Evolutionary conservation across 2,888 invertebrate genomes (phyloP), one percentile per base, ranked within the genome.

Genomic region (Luperina testacea): DNA sequence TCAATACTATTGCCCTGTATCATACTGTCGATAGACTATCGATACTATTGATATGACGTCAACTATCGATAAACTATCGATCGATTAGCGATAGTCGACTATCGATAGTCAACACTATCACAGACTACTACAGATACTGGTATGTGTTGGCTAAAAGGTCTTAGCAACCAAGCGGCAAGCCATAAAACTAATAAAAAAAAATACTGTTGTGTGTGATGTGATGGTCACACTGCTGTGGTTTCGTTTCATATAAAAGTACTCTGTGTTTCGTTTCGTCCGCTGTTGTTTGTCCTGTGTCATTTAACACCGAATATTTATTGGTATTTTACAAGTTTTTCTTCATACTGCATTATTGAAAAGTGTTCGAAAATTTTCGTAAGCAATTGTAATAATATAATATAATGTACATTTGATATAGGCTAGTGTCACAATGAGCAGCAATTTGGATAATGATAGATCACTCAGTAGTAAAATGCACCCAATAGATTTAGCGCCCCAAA

Each of bases 371-470:
- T 70, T 59, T 57, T 65, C 24, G 48, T 24, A 70, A 71, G 51
- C 57, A 53, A 63, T 75, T 73, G 45, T 75, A 48, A 51, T 71
- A 13, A 17, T 48, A 15, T 57, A 57, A 48, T 65, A 76, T 75
- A 73, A 84, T 85, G 80, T 53, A 70, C 69, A n/a, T 53, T 82
- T 81, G 65, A 72, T 70, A 38, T 27, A 79, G 65, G 65, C 45
- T 71, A 73, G 70, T 81, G 71, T 88, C 90, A 95, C 90, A 92
- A 97, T 97, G 97, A 97, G 94, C 90, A 94, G 92, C 88, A 96
- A 96, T 94, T 92, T 95, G 90, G 97, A 97, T 90, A 97, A 97
- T 89, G 97, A 97, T 89, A 97, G 97, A 89, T 97, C 97, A 89
- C 92, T 95, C 84, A 96, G 96, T 90, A 95, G 95, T 87, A 97